Evolutionary conservation across 2,888 invertebrate species (phyloP).

Genomic region (Chalcis sispes): DNA sequence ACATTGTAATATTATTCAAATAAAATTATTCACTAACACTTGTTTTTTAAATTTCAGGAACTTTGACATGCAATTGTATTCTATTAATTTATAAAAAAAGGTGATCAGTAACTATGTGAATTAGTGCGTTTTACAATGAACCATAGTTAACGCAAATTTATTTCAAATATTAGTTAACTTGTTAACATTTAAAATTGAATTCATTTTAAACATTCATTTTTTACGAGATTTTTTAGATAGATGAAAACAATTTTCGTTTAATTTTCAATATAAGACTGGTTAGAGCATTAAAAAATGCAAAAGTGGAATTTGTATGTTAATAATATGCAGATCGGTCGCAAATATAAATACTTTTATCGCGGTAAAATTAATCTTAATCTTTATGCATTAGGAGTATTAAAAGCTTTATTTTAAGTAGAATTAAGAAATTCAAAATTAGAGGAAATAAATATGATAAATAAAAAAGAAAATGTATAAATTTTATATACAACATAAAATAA

Average conservation of each 20-base stretch:
- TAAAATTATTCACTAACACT: slow-evolving; percentile 26
- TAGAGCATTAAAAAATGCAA: slow-evolving; percentile 37
- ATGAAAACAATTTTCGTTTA: slow-evolving; percentile 44
- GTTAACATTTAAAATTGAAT: slow-evolving; percentile 17
- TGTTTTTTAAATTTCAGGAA: slow-evolving; percentile 52
- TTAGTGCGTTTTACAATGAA: slow-evolving; percentile 20
- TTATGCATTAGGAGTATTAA: background rate
- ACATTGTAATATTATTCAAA: slow-evolving; percentile 18
- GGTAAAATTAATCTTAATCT: slow-evolving; percentile 25
- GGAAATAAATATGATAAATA: slow-evolving; percentile 24
- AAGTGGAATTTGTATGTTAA: slow-evolving; percentile 44
- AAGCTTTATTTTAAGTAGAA: slow-evolving; percentile 20
- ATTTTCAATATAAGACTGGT: slow-evolving; percentile 49
- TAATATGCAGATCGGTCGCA: slow-evolving; percentile 42
- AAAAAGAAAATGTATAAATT: slow-evolving; percentile 42
- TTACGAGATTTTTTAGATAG: slow-evolving; percentile 25
- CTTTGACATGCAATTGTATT: slow-evolving; percentile 58
- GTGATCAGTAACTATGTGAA: slow-evolving; percentile 65
- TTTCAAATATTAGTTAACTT: slow-evolving; percentile 37
- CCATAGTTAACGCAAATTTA: slow-evolving; percentile 15
- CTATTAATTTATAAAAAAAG: slow-evolving; percentile 64
- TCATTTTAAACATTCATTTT: slow-evolving; percentile 31
- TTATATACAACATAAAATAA: slow-evolving; percentile 32
- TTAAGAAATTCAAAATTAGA: slow-evolving; percentile 12
- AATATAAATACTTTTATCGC: slow-evolving; percentile 42